These are phyloP conservation scores for Pterois miles DNA, from an alignment of 2,797 vertebrate species.

Conservation along the genomic window DNA sequence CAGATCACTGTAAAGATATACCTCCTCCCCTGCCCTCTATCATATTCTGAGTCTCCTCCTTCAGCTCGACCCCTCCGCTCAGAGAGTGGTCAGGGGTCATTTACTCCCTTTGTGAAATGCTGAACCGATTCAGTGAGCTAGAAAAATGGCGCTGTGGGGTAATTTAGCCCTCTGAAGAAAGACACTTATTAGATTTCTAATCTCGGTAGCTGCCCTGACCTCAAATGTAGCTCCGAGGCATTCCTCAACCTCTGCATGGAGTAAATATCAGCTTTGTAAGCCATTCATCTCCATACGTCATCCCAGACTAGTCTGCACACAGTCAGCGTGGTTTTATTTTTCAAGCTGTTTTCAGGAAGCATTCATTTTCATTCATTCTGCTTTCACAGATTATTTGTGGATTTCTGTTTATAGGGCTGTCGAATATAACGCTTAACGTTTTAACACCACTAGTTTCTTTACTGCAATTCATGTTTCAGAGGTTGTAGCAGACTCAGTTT, in stretches of 20 bases:
- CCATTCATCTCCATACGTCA: not conserved
- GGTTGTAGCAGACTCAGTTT: no score
- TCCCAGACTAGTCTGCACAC: not conserved
- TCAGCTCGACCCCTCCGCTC: slow-evolving; percentile 9
- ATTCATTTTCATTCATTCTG: not conserved
- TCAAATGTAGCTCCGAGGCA: not conserved
- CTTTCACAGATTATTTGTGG: no score
- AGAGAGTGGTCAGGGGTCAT: slow-evolving; percentile 55
- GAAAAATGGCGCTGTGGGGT: slow-evolving; percentile 54
- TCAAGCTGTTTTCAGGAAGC: not conserved
- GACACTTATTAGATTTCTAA: slow-evolving; percentile 35
- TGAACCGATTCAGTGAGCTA: slow-evolving; percentile 58
- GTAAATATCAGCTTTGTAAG: not conserved
- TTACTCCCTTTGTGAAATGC: slow-evolving; percentile 44
- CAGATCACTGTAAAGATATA: slow-evolving; percentile 4
- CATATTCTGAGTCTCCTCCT: not conserved
- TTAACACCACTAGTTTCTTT: no score
- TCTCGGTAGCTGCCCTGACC: slow-evolving; percentile 32
- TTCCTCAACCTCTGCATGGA: not conserved
- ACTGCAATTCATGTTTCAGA: no score
- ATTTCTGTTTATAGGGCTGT: no score
- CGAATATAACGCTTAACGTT: no score
- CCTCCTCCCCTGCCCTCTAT: fast-evolving
- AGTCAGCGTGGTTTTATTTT: not conserved
- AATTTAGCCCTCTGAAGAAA: slow-evolving; percentile 29